phyloP scores from a whole-genome alignment of 1,140 invertebrate genomes.

The Cherax quadricarinatus region DNA sequence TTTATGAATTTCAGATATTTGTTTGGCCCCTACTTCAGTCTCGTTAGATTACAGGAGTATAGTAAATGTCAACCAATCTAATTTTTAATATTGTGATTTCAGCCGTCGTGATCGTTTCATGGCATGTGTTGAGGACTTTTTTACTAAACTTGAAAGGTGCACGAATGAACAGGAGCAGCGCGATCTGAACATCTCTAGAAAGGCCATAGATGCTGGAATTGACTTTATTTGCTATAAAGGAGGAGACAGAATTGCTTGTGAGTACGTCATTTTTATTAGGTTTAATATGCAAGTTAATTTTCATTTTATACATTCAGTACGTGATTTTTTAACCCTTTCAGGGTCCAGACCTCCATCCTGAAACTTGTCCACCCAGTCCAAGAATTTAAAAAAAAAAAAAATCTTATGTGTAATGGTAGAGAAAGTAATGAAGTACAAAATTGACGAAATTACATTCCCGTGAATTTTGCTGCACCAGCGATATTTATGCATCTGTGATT shows the following conservation, averaged over 20 bases:
- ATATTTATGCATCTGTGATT: no score
- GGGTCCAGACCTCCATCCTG: no score
- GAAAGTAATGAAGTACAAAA: no score
- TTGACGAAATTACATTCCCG: no score
- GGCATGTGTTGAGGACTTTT: constrained; percentile 53
- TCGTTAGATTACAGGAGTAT: not conserved
- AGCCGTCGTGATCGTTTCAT: constrained; percentile 58
- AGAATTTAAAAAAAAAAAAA: no score
- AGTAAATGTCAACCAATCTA: no score
- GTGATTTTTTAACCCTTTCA: no score
- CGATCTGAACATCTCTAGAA: constrained; percentile 55
- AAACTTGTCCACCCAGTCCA: no score
- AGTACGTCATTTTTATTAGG: constrained; percentile 2
- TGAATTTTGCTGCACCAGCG: no score
- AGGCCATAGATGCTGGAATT: constrained; percentile 65
- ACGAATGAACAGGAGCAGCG: constrained; percentile 49
- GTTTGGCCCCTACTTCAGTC: not conserved
- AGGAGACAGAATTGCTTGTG: constrained; percentile 71
- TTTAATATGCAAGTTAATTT: not conserved
- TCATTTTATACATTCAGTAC: no score
- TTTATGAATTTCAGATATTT: not conserved
- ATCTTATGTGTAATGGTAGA: no score
- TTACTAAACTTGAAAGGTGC: constrained; percentile 55
- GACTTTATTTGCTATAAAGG: constrained; percentile 70
- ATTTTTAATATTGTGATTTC: not conserved